Conservation (phyloP, 2,888 invertebrate species). For the Eumacrocentrus americanus region DNA sequence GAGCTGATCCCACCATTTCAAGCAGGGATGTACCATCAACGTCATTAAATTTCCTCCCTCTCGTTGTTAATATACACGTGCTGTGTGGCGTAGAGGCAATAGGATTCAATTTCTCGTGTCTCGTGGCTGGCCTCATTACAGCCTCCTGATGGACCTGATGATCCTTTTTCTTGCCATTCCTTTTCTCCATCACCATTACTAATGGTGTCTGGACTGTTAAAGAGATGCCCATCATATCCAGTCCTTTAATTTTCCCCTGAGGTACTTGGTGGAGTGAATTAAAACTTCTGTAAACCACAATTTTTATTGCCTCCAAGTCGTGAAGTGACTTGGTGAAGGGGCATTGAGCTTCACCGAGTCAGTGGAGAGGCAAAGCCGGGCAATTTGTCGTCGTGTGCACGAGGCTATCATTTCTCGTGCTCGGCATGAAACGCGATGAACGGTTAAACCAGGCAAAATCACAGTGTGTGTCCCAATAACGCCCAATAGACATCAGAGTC, state of each 20-base stretch:
- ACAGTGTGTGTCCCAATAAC: background rate
- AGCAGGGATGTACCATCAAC: too few relatives aligned
- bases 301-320: background rate
- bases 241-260: too few relatives aligned
- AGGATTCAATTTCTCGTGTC: slow-evolving; percentile 15
- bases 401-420: slow-evolving; percentile 11
- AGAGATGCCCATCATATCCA: too few relatives aligned
- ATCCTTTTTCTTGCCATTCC: background rate
- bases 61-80: background rate
- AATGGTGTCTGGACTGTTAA: background rate
- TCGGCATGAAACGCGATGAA: background rate
- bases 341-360: background rate
- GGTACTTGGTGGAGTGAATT: background rate
- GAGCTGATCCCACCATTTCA: too few relatives aligned
- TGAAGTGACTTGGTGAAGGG: too few relatives aligned
- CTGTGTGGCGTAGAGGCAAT: slow-evolving; percentile 4
- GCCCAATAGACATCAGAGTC: background rate
- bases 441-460: background rate
- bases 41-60: slow-evolving; percentile 12
- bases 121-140: background rate
- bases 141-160: background rate
- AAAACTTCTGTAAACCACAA: background rate
- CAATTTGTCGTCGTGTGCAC: background rate
- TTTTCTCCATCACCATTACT: background rate
- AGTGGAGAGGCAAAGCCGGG: background rate